Evolutionary conservation across 2,888 invertebrate genomes (phyloP).

Genomic region (Polyommatus iphigenia): DNA sequence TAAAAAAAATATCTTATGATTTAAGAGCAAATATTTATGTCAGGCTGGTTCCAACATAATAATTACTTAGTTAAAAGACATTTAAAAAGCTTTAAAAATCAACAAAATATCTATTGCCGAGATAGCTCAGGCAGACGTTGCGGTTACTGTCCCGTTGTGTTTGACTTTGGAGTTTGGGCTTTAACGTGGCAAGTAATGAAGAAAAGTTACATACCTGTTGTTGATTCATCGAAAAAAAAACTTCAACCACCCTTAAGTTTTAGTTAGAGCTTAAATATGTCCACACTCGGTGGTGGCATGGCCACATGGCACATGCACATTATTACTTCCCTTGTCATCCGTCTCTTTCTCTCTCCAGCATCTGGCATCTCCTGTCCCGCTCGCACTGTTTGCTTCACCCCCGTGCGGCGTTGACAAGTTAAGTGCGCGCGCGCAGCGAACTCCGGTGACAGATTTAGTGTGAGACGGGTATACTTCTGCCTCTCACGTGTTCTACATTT

Average conservation of each 20-base stretch:
- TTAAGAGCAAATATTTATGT: too few species aligned
- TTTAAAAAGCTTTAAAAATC: too few species aligned
- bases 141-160: too few species aligned
- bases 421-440: slow-evolving; percentile 21
- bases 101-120: too few species aligned
- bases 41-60: too few species aligned
- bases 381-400: not conserved
- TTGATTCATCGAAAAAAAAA: not conserved
- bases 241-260: not conserved
- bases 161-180: not conserved
- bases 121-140: too few species aligned
- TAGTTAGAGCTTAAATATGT: not conserved
- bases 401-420: slow-evolving; percentile 18
- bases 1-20: too few species aligned
- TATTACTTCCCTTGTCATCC: not conserved
- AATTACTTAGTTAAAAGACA: too few species aligned
- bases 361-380: not conserved
- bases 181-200: too few species aligned
- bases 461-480: slow-evolving; percentile 43
- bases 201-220: too few species aligned
- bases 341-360: not conserved
- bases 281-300: slow-evolving; percentile 7
- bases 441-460: slow-evolving; percentile 47
- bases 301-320: not conserved
- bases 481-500: slow-evolving; percentile 39